Conservation (phyloP, 2,888 invertebrate genomes). For the Volucella zonaria region DNA sequence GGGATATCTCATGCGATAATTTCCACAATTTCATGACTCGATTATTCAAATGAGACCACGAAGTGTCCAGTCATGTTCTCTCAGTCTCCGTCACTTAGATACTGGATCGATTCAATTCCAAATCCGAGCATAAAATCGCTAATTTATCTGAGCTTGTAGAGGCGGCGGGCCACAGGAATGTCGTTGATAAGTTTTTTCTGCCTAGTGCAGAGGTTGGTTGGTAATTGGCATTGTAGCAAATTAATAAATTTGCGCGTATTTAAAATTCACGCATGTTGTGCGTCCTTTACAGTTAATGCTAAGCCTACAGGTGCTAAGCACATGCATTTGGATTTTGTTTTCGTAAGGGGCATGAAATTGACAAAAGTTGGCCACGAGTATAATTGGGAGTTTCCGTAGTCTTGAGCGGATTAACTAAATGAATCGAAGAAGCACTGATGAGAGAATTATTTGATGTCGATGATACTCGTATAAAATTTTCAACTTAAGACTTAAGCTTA, state of each 20-base stretch:
- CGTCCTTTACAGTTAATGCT: background rate
- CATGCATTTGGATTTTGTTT: conserved; percentile 20
- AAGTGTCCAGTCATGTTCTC: conserved; percentile 17
- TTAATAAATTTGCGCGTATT: conserved; percentile 41
- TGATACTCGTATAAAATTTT: too few relatives aligned
- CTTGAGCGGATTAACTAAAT: conserved; percentile 7
- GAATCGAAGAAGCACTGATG: background rate
- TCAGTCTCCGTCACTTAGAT: conserved; percentile 34
- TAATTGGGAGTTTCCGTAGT: background rate
- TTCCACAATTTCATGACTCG: conserved; percentile 19
- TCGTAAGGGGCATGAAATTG: background rate
- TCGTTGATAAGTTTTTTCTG: background rate
- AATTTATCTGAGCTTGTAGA: conserved; percentile 39
- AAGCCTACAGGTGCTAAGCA: background rate
- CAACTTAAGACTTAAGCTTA: too few relatives aligned
- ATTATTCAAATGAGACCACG: conserved; percentile 51
- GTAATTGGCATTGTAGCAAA: conserved; percentile 21
- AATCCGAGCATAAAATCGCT: conserved; percentile 50
- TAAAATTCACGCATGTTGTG: conserved; percentile 26
- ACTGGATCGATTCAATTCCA: conserved; percentile 52
- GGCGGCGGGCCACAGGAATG: conserved; percentile 30
- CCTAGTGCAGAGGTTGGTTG: background rate
- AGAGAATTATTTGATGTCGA: background rate
- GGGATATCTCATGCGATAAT: background rate
- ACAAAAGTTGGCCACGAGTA: too few relatives aligned